A percentile compares a stretch with the other conserved stretches of the same genome.
Evolutionary conservation across 2,888 invertebrate genomes (phyloP).

Genomic region (Maniola hyperantus): DNA sequence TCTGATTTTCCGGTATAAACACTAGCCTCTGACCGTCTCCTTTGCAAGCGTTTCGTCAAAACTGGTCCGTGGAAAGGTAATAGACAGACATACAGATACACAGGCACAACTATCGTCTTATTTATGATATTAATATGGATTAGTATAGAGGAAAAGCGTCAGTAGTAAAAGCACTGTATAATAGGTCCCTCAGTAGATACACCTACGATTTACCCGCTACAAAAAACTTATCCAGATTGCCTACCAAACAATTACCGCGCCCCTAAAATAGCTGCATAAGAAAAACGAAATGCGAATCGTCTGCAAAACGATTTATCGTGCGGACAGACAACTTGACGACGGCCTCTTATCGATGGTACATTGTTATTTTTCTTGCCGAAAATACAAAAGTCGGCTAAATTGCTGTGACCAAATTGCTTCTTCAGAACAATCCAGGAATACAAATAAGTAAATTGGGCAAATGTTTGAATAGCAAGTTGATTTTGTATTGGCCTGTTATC

Average conservation of each 20-base stretch:
- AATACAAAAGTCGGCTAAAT: conserved; percentile 70
- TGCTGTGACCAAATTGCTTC: conserved; percentile 57
- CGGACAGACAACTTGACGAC: conserved; percentile 73
- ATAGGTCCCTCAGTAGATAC: too few species aligned
- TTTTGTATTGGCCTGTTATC: not conserved
- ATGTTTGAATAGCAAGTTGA: conserved; percentile 10
- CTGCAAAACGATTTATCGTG: conserved; percentile 69
- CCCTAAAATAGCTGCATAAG: conserved; percentile 46
- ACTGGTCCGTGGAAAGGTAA: too few species aligned
- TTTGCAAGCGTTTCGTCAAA: too few species aligned
- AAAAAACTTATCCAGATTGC: not conserved
- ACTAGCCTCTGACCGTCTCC: too few species aligned
- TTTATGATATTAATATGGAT: too few species aligned
- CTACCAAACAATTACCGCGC: conserved; percentile 5
- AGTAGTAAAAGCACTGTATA: too few species aligned
- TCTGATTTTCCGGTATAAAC: too few species aligned
- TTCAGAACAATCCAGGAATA: conserved; percentile 32
- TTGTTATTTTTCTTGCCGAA: conserved; percentile 71
- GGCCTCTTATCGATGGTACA: conserved; percentile 75
- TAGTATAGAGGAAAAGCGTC: too few species aligned
- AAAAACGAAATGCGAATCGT: conserved; percentile 67
- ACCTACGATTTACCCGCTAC: not conserved
- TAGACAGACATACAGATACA: too few species aligned
- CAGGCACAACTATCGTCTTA: too few species aligned
- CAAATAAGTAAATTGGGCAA: conserved; percentile 28